Base-by-base conservation (phyloP, 2,888 invertebrate genomes). In the Drosophila histrio region DNA sequence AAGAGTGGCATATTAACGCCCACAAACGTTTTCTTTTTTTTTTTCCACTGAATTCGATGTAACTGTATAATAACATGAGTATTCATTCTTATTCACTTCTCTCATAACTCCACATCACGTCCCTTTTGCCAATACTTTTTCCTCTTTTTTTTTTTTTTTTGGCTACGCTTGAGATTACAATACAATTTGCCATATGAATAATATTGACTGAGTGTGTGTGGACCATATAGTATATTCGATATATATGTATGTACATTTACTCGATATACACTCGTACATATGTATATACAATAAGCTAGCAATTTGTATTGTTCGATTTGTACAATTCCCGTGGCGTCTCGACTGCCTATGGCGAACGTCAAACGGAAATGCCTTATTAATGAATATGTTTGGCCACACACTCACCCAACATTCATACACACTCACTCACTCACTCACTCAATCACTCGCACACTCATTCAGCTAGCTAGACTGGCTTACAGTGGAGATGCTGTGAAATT, bases 351-450 rank as follows among this genome's bases (percentile, higher is more conserved):
- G 28, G 39, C 38, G 38, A 28, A 52, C 46, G 38, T 41, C 49
- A 65, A 70, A 39, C 56, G 77, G 63, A 76, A 67, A 76, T 74
- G 62, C 60, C 43, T 61, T 71, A 63, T 71, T 75, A 76, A 76
- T 75, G 77, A 75, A 76, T 71, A 43, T 46, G 46, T 63, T 56
- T 46, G 60, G 15, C 46, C 57, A 50, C 56, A 56, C 56, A 61
- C 46, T 19, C 41, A 34, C 38, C 2, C 26, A 13, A 5, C 41
- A 24, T 11, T 15, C 17, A 21, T 15, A 19, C 43, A 30, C n/a
- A 30, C 54, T 7, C 46, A 32, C 39, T 7, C 24, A 30, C 36
- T 13, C 13, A 22, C 43, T n/a, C 46, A 47, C 46, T 19, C 38
- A 52, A 9, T 24, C 58, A 26, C 34, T 15, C 17, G 30, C 19